Evolutionary conservation across 2,113 vertebrate genomes (phyloP).

Genomic region (Mixornis gularis): DNA sequence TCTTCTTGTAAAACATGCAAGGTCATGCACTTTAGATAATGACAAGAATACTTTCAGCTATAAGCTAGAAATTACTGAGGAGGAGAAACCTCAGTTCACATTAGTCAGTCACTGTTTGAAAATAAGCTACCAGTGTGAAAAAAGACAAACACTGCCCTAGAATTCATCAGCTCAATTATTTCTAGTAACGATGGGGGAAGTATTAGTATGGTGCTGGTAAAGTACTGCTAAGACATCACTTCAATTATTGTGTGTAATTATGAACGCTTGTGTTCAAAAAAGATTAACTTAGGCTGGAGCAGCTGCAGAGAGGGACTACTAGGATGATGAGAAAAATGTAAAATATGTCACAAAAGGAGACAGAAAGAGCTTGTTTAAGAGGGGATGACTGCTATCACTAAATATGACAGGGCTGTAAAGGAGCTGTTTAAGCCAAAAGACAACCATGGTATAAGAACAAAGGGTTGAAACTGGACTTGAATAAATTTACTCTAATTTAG

Average conservation of each 20-base stretch:
- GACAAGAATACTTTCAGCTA: background rate
- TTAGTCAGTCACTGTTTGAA: background rate
- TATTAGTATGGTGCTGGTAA: background rate
- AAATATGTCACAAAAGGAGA: conserved; percentile 18
- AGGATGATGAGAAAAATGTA: conserved; percentile 30
- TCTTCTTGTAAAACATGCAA: background rate
- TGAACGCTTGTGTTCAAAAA: conserved; percentile 26
- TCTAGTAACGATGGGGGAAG: background rate
- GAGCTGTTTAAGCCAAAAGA: conserved; percentile 21
- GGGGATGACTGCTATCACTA: conserved; percentile 5
- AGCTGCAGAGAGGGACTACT: conserved; percentile 47
- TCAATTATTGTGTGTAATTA: conserved; percentile 39
- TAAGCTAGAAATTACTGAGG: background rate
- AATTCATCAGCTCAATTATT: conserved; percentile 20
- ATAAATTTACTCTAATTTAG: conserved; percentile 15
- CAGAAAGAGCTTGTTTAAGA: conserved; percentile 19
- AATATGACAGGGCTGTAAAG: background rate
- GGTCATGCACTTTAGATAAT: background rate
- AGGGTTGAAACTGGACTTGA: conserved; percentile 2
- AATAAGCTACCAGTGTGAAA: background rate
- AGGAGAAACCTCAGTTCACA: background rate
- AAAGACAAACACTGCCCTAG: conserved; percentile 9
- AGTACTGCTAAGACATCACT: conserved; percentile 38
- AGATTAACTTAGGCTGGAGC: conserved; percentile 42
- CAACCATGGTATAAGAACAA: background rate